phyloP scores from a whole-genome alignment of 1,140 invertebrate species.

The Apis mellifera region DNA sequence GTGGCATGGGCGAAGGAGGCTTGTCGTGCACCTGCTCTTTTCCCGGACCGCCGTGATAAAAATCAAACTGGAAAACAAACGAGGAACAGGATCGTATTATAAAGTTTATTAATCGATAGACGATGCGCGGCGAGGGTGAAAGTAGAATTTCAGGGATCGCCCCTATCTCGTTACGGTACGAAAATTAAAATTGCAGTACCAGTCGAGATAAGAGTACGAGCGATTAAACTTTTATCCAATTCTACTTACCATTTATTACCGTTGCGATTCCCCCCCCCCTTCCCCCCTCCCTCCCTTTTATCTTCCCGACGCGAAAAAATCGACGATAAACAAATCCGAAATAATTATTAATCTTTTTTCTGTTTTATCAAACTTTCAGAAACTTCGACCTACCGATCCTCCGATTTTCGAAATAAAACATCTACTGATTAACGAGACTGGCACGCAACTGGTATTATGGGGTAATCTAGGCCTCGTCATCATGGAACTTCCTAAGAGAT shows the following conservation, averaged over 20 bases:
- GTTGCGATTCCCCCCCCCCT: no score
- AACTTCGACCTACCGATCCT: constrained; percentile 76
- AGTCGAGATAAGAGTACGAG: not conserved
- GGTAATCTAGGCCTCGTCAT: constrained; percentile 78
- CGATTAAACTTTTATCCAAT: constrained; percentile 5
- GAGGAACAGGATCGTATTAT: constrained; percentile 74
- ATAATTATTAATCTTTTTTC: constrained; percentile 1
- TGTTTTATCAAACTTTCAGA: constrained; percentile 65
- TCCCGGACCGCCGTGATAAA: constrained; percentile 67
- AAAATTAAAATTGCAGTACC: constrained; percentile 31
- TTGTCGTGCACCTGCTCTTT: constrained; percentile 63
- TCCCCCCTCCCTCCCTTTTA: not conserved
- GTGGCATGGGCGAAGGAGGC: constrained; percentile 9
- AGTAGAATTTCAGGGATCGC: constrained; percentile 45
- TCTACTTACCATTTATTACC: not conserved
- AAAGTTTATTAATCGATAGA: constrained; percentile 80
- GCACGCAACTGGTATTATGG: constrained; percentile 77
- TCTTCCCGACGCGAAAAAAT: no score
- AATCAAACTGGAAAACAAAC: constrained; percentile 77
- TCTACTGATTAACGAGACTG: constrained; percentile 79
- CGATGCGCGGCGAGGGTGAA: constrained; percentile 56
- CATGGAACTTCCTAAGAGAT: constrained; percentile 79
- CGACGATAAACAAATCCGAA: no score
- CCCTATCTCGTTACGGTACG: constrained; percentile 52
- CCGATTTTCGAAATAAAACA: constrained; percentile 80